phyloP scores from a whole-genome alignment of 2,888 invertebrate genomes.

The Petrolisthes cinctipes region DNA sequence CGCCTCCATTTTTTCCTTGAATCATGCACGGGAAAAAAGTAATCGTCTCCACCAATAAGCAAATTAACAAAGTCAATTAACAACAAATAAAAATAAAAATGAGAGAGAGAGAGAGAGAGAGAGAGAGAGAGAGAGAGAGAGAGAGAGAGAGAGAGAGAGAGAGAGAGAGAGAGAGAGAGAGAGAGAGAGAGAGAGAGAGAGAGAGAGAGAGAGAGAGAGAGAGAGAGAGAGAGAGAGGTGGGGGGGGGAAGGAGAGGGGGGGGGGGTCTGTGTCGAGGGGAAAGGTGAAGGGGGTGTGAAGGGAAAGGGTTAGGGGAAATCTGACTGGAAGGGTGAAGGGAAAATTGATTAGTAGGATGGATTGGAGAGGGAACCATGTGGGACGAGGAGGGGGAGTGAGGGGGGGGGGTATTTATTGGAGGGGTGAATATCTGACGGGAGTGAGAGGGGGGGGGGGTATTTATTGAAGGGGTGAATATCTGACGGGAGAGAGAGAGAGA shows the following conservation, averaged over 20 bases:
- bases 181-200: constrained; percentile 14
- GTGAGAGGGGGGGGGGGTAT: not conserved
- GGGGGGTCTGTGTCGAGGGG: not conserved
- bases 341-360: not conserved
- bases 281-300: not conserved
- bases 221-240: not conserved
- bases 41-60: not conserved
- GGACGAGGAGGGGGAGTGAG: not conserved
- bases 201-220: not conserved
- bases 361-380: not conserved
- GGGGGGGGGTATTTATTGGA: too few relatives aligned
- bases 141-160: constrained; percentile 23
- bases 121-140: constrained; percentile 20
- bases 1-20: not conserved
- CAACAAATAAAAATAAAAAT: not conserved
- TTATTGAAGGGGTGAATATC: not conserved
- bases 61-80: not conserved
- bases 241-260: too few relatives aligned
- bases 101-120: constrained; percentile 1
- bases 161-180: constrained; percentile 18
- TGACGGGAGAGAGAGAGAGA: not conserved
- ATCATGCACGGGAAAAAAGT: not conserved
- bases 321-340: not conserved
- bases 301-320: not conserved
- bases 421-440: too few relatives aligned